These are phyloP conservation scores for Anneissia japonica DNA, from an alignment of 35 echinoderm and acorn worm genomes.

Conservation along the genomic window DNA sequence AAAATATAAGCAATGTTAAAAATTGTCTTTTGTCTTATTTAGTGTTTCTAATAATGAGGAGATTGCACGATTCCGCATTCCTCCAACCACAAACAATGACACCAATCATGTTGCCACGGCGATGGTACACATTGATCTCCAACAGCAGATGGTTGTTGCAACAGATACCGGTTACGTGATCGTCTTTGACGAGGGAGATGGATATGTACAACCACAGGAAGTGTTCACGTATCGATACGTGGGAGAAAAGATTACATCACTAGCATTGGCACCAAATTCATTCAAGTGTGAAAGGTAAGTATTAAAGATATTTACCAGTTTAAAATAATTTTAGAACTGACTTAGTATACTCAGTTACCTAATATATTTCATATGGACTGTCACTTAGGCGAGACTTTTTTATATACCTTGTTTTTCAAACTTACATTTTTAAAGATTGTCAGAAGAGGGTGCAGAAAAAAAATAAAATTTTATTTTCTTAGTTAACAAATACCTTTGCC, in stretches of 20 bases:
- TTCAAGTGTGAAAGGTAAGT: constrained; percentile 31
- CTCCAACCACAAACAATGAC: constrained; percentile 44
- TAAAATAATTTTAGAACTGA: background rate
- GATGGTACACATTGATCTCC: constrained; percentile 59
- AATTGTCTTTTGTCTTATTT: background rate
- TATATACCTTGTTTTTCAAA: no score
- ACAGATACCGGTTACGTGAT: constrained; percentile 51
- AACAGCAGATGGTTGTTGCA: constrained; percentile 59
- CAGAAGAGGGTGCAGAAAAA: no score
- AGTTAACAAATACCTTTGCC: no score
- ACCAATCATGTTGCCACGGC: constrained; percentile 30
- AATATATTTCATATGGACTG: no score
- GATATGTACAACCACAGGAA: constrained; percentile 26
- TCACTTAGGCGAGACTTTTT: no score
- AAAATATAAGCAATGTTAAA: no score
- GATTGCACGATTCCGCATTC: constrained; percentile 18
- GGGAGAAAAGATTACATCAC: constrained; percentile 39
- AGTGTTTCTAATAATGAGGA: constrained; percentile 28
- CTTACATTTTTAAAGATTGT: no score
- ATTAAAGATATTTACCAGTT: background rate
- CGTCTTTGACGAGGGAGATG: constrained; percentile 45
- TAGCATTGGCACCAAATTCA: constrained; percentile 30
- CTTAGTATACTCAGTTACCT: no score
- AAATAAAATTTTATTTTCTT: no score
- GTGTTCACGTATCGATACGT: constrained; percentile 57